Evolutionary conservation across 1,140 invertebrate genomes (phyloP).

Genomic region (Aleiodes sp.): DNA sequence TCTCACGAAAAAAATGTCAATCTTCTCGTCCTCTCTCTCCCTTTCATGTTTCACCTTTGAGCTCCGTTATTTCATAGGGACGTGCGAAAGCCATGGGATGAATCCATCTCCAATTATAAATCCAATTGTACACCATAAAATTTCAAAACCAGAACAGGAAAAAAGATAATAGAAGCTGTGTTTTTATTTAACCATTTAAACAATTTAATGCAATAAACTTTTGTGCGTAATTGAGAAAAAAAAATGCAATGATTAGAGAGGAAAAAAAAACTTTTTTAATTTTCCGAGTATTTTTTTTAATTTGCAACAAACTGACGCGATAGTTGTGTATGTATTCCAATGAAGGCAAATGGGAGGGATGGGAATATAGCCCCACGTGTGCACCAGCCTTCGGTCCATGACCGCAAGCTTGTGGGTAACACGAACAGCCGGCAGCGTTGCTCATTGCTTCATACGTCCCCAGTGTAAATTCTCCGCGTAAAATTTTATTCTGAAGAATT

Average conservation of each 20-base stretch:
- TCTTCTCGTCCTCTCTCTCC: background rate
- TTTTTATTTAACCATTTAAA: too few species aligned
- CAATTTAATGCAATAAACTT: background rate
- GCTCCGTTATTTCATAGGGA: background rate
- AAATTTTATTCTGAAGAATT: background rate
- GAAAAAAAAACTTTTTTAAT: too few species aligned
- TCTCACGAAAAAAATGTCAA: background rate
- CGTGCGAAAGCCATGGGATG: background rate
- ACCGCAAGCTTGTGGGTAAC: conserved; percentile 25
- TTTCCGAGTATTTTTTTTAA: too few species aligned
- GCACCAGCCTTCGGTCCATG: background rate
- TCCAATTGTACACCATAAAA: background rate
- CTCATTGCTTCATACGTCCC: background rate
- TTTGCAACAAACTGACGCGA: conserved; percentile 1
- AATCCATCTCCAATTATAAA: background rate
- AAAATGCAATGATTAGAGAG: background rate
- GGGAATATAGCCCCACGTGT: background rate
- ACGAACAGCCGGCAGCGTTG: background rate
- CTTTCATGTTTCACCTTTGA: background rate
- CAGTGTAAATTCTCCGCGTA: background rate
- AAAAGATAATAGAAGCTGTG: conserved; percentile 6
- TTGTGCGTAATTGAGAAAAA: background rate
- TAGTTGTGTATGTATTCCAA: background rate
- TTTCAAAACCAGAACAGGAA: background rate
- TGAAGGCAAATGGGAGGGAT: background rate